Conservation (phyloP, 2,888 invertebrate genomes). For the Nephrotoma guestfalica region DNA sequence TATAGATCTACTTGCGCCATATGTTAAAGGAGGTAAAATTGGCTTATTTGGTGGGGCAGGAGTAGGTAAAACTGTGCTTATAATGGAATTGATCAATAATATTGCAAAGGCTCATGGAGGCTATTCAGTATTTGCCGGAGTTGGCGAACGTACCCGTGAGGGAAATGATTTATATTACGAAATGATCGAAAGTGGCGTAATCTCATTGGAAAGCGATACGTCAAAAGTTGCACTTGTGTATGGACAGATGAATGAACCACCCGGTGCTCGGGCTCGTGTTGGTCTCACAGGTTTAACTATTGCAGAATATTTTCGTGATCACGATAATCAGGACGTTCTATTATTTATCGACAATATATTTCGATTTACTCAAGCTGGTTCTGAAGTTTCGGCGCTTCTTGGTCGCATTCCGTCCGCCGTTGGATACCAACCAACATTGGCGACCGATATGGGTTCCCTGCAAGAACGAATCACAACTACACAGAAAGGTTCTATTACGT, state of each 20-base stretch:
- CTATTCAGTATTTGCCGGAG: slow-evolving; percentile 91
- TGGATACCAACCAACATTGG: slow-evolving; percentile 89
- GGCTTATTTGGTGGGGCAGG: slow-evolving; percentile 89
- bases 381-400: slow-evolving; percentile 76
- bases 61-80: slow-evolving; percentile 89
- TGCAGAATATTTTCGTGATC: slow-evolving; percentile 88
- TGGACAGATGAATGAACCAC: slow-evolving; percentile 95
- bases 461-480: slow-evolving; percentile 94
- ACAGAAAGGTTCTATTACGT: slow-evolving; percentile 88
- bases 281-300: slow-evolving; percentile 84
- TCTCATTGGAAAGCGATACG: slow-evolving; percentile 75
- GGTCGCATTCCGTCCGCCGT: slow-evolving; percentile 93
- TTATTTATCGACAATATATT: slow-evolving; percentile 95
- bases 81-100: slow-evolving; percentile 94
- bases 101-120: slow-evolving; percentile 93
- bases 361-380: slow-evolving; percentile 84
- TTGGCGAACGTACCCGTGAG: slow-evolving; percentile 90
- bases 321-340: slow-evolving; percentile 86
- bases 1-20: slow-evolving; percentile 82
- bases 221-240: slow-evolving; percentile 80
- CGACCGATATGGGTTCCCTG: slow-evolving; percentile 94
- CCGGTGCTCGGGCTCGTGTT: slow-evolving; percentile 87
- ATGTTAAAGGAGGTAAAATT: slow-evolving; percentile 89
- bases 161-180: slow-evolving; percentile 92
- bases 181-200: slow-evolving; percentile 89